Evolutionary conservation across 2,888 invertebrate genomes (phyloP), one percentile per base, ranked within the genome.

Genomic region (Endotricha flammealis): DNA sequence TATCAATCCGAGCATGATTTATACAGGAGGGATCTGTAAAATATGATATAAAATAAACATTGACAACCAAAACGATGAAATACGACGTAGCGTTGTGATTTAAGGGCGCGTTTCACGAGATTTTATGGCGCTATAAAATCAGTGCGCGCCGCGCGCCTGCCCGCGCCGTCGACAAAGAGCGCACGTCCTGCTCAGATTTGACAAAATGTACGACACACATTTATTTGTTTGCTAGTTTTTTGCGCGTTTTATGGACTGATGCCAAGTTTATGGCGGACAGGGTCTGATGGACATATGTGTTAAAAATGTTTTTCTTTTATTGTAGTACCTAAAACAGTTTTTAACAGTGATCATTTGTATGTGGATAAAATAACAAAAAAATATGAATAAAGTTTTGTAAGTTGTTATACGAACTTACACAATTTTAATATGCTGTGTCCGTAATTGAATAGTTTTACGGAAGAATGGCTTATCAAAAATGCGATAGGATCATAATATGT

Each of bases 41-140:
- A 85, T 86, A 85, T 86, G 83, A 86, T 81, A 86, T 85, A 85
- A 86, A 86, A 86, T 85, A 86, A 86, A 86, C 82, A 86, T 85
- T 83, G 85, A 86, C 85, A 86, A 80, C 76, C 83, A 69, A 73
- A 85, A 86, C 85, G 83, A 83, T 86, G 85, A 85, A 83, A 83
- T 83, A 86, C 79, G 85, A 76, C 76, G 78, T 64, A 72, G 65
- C 71, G 73, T 62, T 75, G 81, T 86, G 85, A 85, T 85, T 83
- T 85, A 85, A 82, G 83, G 81, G 80, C 76, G 78, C 72, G 75
- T 77, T 82, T 78, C 85, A 80, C 78, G 76, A 76, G 80, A 83
- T 85, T 85, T 86, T 86, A 86, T 82, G 73, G 70, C 73, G 77
- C 82, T 75, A 83, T 83, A 86, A 85, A 86, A 86, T 83, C 81